Percentiles rank a stretch among this genome's conserved stretches.
phyloP scores from a whole-genome alignment of 2,113 vertebrate genomes.

The Pollachius pollachius region DNA sequence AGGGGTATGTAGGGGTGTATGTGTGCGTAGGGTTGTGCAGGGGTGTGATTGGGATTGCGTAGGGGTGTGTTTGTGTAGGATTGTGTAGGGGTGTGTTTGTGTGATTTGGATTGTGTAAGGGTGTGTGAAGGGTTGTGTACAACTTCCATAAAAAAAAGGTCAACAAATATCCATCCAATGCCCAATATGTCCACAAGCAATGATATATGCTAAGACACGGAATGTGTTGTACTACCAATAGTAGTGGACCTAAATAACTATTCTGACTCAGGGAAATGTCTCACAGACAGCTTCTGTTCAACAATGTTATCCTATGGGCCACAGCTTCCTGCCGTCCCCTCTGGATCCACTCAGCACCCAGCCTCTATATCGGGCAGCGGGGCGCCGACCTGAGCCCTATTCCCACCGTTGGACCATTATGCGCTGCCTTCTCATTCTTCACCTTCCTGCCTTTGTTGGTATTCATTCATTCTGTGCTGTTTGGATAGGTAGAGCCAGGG shows the following conservation, averaged over 20 bases:
- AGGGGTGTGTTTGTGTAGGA: conserved; percentile 9
- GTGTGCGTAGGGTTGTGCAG: not conserved
- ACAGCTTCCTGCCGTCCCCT: conserved; percentile 66
- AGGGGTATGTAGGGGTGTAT: too few species aligned
- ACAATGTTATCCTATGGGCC: conserved; percentile 74
- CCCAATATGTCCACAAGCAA: conserved; percentile 14
- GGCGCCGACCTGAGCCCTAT: conserved; percentile 53
- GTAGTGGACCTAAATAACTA: conserved; percentile 48
- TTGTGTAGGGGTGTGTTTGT: conserved; percentile 25
- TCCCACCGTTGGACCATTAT: conserved; percentile 52
- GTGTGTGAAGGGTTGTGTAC: not conserved
- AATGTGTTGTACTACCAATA: conserved; percentile 59
- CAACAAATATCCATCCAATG: conserved; percentile 1
- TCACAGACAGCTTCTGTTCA: conserved; percentile 52
- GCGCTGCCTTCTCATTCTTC: conserved; percentile 64
- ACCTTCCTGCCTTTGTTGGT: conserved; percentile 75
- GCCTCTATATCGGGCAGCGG: conserved; percentile 61
- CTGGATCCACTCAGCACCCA: conserved; percentile 64
- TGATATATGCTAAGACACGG: conserved; percentile 33
- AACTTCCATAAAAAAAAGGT: too few species aligned
- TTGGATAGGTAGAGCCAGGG: conserved; percentile 60
- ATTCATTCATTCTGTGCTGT: conserved; percentile 54
- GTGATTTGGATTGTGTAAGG: conserved; percentile 14
- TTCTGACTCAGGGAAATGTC: conserved; percentile 60
- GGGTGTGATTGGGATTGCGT: conserved; percentile 1